Evolutionary conservation across 2,797 vertebrate species (phyloP).

Genomic region (Pipistrellus nathusii): DNA sequence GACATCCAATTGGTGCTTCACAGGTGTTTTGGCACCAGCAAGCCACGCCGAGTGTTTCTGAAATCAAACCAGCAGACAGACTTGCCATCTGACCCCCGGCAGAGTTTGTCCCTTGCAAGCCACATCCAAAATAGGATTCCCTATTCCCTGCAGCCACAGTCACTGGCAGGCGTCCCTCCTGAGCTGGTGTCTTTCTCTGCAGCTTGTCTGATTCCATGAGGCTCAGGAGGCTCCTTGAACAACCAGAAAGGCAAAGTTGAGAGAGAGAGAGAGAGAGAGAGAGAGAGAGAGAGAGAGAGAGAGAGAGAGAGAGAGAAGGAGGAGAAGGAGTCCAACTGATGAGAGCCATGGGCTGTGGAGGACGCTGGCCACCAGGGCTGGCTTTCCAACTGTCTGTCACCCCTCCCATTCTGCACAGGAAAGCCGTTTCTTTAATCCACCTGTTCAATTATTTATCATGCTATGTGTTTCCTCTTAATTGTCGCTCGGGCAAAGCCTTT

Average conservation of each 20-base stretch:
- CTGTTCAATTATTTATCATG: slow-evolving; percentile 92
- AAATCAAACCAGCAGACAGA: not conserved
- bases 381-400: slow-evolving; percentile 77
- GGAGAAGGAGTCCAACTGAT: not conserved
- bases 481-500: slow-evolving; percentile 87
- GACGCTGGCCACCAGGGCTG: not conserved
- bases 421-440: slow-evolving; percentile 88
- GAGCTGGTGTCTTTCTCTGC: slow-evolving; percentile 7
- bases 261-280: not conserved
- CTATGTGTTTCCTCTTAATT: slow-evolving; percentile 88
- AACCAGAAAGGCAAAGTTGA: slow-evolving; percentile 1
- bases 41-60: not conserved
- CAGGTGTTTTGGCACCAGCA: slow-evolving; percentile 16
- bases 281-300: not conserved
- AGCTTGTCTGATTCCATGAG: not conserved
- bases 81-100: slow-evolving; percentile 2
- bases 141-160: not conserved
- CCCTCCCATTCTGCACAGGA: slow-evolving; percentile 83
- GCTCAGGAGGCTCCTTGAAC: not conserved
- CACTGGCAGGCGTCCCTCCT: not conserved
- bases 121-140: not conserved
- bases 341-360: not conserved
- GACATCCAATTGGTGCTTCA: not conserved
- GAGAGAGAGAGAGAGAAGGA: not conserved
- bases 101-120: not conserved